A percentile compares a stretch with the other conserved stretches of the same genome.
Evolutionary conservation across 2,113 vertebrate species (phyloP).

Genomic region (Antigone vipio): DNA sequence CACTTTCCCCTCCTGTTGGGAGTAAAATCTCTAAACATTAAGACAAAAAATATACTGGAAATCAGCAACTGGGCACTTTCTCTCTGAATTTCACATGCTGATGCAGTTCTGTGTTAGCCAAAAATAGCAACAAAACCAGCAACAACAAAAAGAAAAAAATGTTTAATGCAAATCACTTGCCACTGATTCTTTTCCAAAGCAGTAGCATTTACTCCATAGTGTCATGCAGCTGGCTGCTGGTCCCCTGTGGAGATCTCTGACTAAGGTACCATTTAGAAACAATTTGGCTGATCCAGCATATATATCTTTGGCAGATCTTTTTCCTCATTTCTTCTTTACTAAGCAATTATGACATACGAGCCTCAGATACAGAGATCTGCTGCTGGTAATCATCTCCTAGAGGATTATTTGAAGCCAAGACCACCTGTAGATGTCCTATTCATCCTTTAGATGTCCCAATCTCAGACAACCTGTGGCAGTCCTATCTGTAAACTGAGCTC

Average conservation of each 20-base stretch:
- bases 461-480: neutral
- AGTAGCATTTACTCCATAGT: conserved; percentile 40
- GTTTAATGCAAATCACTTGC: conserved; percentile 56
- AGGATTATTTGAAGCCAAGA: conserved; percentile 9
- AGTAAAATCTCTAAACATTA: neutral
- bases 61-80: neutral
- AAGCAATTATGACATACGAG: conserved; percentile 44
- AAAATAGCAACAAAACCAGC: conserved; percentile 49
- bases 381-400: neutral
- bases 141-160: neutral
- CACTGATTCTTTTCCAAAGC: conserved; percentile 48
- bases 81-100: conserved; percentile 10
- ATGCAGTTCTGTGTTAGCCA: conserved; percentile 6
- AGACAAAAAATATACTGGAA: neutral
- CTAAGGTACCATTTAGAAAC: conserved; percentile 65
- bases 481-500: neutral
- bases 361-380: neutral
- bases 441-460: neutral
- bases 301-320: conserved; percentile 43
- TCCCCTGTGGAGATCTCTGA: conserved; percentile 50
- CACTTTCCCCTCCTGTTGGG: neutral
- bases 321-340: conserved; percentile 24
- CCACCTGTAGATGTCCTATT: neutral
- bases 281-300: conserved; percentile 61
- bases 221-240: conserved; percentile 58